These are phyloP conservation scores for Drosophila anomelani DNA, from an alignment of 2,888 invertebrate species.

Conservation along the genomic window DNA sequence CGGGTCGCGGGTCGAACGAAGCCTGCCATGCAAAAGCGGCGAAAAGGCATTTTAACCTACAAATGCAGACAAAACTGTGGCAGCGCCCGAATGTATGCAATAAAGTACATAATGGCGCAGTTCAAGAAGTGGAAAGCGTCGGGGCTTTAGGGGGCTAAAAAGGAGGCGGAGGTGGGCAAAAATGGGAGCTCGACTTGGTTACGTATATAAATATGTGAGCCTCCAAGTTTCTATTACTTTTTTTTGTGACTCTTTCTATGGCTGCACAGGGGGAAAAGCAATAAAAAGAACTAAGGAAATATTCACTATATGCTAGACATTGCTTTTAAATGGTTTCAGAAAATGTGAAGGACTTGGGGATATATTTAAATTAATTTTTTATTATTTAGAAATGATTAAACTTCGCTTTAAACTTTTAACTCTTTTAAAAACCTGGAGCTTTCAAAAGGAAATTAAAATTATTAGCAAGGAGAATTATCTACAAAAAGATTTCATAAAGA, in stretches of 20 bases:
- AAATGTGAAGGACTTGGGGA: neutral
- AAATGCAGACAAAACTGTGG: conserved; percentile 72
- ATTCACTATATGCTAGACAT: neutral
- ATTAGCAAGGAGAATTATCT: neutral
- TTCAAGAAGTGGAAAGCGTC: conserved; percentile 71
- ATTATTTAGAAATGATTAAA: neutral
- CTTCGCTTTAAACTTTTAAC: too few relatives aligned
- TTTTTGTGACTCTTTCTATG: conserved; percentile 53
- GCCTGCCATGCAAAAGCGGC: conserved; percentile 59
- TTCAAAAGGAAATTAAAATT: too few relatives aligned
- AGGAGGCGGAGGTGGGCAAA: conserved; percentile 21
- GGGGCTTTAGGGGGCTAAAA: neutral
- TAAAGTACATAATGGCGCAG: conserved; percentile 80
- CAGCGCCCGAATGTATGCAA: conserved; percentile 77
- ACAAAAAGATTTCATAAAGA: too few relatives aligned
- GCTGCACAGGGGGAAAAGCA: neutral
- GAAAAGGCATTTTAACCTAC: conserved; percentile 71
- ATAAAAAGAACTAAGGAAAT: neutral
- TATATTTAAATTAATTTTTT: neutral
- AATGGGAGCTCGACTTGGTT: conserved; percentile 53
- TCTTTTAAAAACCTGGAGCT: neutral
- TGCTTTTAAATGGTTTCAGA: neutral
- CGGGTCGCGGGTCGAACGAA: conserved; percentile 15
- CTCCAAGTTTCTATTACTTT: conserved; percentile 70
- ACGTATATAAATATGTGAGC: conserved; percentile 42